Evolutionary conservation across 2,113 vertebrate genomes (phyloP).

Genomic region (Seriola rivoliana): DNA sequence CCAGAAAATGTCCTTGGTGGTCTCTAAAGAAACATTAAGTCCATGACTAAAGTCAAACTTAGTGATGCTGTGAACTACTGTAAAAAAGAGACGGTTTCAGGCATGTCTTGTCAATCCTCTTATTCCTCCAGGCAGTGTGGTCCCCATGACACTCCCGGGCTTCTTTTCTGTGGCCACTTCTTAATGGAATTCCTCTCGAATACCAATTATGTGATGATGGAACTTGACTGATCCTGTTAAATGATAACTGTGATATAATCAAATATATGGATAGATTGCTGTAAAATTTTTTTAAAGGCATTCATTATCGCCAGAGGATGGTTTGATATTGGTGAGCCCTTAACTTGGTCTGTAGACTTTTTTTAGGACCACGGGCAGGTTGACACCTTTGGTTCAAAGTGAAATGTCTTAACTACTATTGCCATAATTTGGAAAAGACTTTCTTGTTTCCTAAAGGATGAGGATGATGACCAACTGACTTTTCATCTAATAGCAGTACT

Average conservation of each 20-base stretch:
- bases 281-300: no score
- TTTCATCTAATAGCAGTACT: no score
- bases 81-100: conserved; percentile 9
- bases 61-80: conserved; percentile 22
- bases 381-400: not conserved
- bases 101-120: conserved; percentile 11
- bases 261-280: no score
- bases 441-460: not conserved
- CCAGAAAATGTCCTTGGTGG: conserved; percentile 30
- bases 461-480: not conserved
- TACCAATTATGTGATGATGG: not conserved
- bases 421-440: not conserved
- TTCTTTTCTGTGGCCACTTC: not conserved
- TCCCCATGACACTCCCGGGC: not conserved
- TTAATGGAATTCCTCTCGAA: not conserved
- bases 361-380: no score
- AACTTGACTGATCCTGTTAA: not conserved
- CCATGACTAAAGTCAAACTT: conserved; percentile 30
- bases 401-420: not conserved
- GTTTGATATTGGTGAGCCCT: not conserved
- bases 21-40: conserved; percentile 22
- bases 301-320: not conserved
- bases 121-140: conserved; percentile 1
- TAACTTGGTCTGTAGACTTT: not conserved
- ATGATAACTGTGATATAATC: no score